Base-by-base conservation (phyloP, 1,140 invertebrate genomes). In the Scylla paramamosain region DNA sequence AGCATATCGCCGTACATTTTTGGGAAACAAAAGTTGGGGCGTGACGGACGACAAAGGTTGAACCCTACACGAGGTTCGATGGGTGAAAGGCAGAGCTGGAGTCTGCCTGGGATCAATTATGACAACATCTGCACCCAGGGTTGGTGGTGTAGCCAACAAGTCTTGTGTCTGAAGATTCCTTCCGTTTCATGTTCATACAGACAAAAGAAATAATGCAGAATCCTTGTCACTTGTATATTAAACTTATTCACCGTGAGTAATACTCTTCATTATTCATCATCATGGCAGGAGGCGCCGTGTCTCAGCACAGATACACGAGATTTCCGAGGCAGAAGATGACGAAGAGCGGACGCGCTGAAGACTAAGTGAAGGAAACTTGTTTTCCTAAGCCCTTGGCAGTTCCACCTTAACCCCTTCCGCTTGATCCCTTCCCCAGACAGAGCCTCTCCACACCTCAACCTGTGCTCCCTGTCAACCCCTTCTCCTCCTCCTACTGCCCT, bases 301-400 rank as follows among this genome's bases (percentile, higher is more conserved):
- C 67, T n/a, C 12, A n/a, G n/a, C 67, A 77, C 20, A 77, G 8
- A 77, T 25, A 7, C 20, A 7, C 67, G n/a, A 77, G 67, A 77
- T 77, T 77, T 77, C 67, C 12, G 67, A 77, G 67, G n/a, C 67
- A 77, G 67, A 77, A n/a, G 67, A 77, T n/a, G n/a, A n/a, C 4
- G 67, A 7, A 77, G n/a, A n/a, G 67, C 6, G 8, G 67, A 77
- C 67, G 8, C 6, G 67, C 67, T n/a, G 67, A 77, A 77, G 67
- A 77, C 67, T 77, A n/a, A 77, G 67, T 77, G 67, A 77, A 77
- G 67, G 20, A 25, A 77, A 77, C 67, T 77, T 77, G 67, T 77
- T 77, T 77, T 77, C 20, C 67, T 77, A 77, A 77, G 67, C 67
- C 67, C 16, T 77, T n/a, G 67, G 67, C 25, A 77, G n/a, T 77